Base-by-base conservation (phyloP, 2,113 vertebrate genomes). In the Mola mola region DNA sequence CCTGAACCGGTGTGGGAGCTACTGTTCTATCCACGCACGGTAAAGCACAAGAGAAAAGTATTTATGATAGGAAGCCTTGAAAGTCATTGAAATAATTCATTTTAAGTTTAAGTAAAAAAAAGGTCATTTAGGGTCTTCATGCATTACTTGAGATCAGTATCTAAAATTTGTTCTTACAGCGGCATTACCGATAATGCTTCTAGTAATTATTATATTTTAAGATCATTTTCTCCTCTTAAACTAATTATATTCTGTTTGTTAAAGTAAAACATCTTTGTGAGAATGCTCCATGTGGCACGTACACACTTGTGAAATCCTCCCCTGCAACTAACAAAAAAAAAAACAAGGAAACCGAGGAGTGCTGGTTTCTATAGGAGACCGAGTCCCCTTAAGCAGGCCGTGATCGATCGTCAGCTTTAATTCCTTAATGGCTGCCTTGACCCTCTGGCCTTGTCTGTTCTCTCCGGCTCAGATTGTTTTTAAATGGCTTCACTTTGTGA, bases 391-490 rank as follows among this genome's bases (percentile, higher is more conserved):
- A 47, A 72, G 62, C 78, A 76, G 63, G 21, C 48, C 6, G 69
- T 34, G 63, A 77, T 86, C 69, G 57, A 76, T 77, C 57, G 47
- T 21, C 25, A 22, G 60, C 79, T 79, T 74, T 83, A 83, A 83
- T 81, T 85, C 73, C 69, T 81, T 81, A 81, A 87, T 87, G 75
- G 78, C 80, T 15, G 66, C 5, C 64, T 51, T 77, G 80, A 82
- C 75, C 79, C 75, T 75, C 29, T 61, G 78, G 75, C 71, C 82
- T 53, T 36, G 47, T 41, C 67, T 71, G 72, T 62, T 42, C 70
- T 76, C 60, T 72, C 26, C 16, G 16, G 55, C 77, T 81, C 82
- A 76, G 60, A 83, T 81, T 81, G 82, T 81, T 79, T 85, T 83
- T 62, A 78, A 82, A 76, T 71, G 71, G 79, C 60, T 82, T 70